Base-by-base conservation (phyloP, 1,140 invertebrate genomes). In the Drosophila truncata region DNA sequence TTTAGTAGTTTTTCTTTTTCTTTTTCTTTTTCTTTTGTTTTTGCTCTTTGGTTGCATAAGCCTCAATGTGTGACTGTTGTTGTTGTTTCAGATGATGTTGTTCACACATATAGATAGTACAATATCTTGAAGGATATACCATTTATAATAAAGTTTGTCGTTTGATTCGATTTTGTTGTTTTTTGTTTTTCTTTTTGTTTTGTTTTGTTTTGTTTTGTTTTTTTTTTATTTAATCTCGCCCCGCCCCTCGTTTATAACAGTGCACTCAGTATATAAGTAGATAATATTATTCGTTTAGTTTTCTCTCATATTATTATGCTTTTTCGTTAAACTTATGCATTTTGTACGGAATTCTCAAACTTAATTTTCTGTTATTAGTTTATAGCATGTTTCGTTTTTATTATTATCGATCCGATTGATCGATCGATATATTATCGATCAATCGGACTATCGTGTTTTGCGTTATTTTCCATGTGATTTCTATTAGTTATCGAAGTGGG, bases 241-340 rank as follows among this genome's bases (percentile, higher is more conserved):
- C 91, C 86, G 80, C 91, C 91, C 91, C 87, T 91, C 83, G 67
- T 83, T 91, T 86, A 78, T 91, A 85, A 92, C 86, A 92, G 90
- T 92, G 91, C 91, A 91, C 91, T 90, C 90, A 92, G 83, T 91
- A 91, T 91, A 91, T 85, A 91, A 80, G 86, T 91, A 81, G 80
- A 76, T 83, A 87, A 87, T 82, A 75, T 78, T 82, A 63, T 84
- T 74, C 83, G 66, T 49, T 64, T 78, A 70, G 47, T 65, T 81
- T 66, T 78, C 29, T 72, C 71, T 64, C 49, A 52, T 80, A 60
- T 76, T 76, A 60, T 80, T 80, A 67, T 78, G 73, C 58, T 66
- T 83, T 64, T 67, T 81, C 72, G 70, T 78, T 60, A 55, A 72
- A 72, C 67, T 82, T 82, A 85, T 82, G 85, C 82, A 83, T 78